phyloP scores from a whole-genome alignment of 2,888 invertebrate genomes.

The Peribatodes rhomboidaria region DNA sequence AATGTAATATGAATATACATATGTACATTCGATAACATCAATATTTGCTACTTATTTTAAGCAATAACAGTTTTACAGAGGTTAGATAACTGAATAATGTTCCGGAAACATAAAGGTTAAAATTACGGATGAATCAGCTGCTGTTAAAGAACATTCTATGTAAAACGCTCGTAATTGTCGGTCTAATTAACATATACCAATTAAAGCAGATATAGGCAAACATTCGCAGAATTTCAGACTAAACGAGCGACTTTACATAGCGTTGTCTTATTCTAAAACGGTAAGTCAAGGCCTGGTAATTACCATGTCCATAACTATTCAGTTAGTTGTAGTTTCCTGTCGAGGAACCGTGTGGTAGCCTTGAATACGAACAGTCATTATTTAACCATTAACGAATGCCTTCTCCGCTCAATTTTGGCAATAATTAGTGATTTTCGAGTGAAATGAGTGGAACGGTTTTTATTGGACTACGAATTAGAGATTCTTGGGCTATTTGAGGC shows the following conservation, averaged over 20 bases:
- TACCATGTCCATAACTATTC: constrained; percentile 83
- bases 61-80: no score
- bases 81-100: not conserved
- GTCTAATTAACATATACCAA: constrained; percentile 28
- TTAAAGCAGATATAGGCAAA: constrained; percentile 34
- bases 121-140: constrained; percentile 11
- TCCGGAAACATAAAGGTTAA: constrained; percentile 5
- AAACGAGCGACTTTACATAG: constrained; percentile 68
- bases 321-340: constrained; percentile 80
- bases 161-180: constrained; percentile 11
- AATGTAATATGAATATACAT: no score
- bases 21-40: not conserved
- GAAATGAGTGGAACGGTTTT: constrained; percentile 50
- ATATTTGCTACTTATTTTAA: not conserved
- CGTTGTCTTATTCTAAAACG: constrained; percentile 81
- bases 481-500: constrained; percentile 32
- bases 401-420: constrained; percentile 76
- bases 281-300: constrained; percentile 83
- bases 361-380: constrained; percentile 80
- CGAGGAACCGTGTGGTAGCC: constrained; percentile 74
- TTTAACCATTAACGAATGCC: constrained; percentile 79
- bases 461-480: constrained; percentile 40
- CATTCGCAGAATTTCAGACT: constrained; percentile 41
- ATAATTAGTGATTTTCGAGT: constrained; percentile 65
- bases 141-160: constrained; percentile 7